Conservation (phyloP, 2,113 vertebrate genomes). For the Ia io region DNA sequence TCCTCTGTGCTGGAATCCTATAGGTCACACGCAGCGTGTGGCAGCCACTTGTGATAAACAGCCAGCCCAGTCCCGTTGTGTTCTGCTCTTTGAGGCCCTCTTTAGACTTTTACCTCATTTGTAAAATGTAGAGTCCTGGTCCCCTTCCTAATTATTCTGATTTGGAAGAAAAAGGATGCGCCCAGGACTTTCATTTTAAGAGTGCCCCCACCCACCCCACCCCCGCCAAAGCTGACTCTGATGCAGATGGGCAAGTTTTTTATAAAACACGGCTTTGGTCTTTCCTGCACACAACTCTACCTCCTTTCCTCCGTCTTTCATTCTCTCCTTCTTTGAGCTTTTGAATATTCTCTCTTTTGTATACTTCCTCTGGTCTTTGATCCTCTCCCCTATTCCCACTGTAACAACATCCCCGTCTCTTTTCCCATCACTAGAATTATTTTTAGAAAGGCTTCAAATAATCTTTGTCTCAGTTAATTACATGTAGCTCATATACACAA, state of each 20-base stretch:
- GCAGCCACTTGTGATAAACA: not conserved
- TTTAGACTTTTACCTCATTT: not conserved
- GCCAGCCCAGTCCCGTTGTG: too few relatives aligned
- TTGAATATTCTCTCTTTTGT: not conserved
- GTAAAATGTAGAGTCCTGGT: not conserved
- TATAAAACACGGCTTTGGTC: not conserved
- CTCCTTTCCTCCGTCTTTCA: not conserved
- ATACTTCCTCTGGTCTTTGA: not conserved
- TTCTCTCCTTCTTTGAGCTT: not conserved
- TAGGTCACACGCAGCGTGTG: rapidly evolving
- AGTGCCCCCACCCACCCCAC: rapidly evolving
- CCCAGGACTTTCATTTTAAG: not conserved
- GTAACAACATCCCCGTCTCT: not conserved
- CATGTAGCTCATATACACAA: not conserved
- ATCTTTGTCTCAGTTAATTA: slow-evolving; percentile 18
- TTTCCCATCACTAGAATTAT: not conserved
- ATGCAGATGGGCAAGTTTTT: not conserved
- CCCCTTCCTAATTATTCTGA: not conserved
- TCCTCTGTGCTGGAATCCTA: not conserved
- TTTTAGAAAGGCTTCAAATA: not conserved
- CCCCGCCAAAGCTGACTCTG: not conserved
- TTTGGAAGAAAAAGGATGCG: not conserved
- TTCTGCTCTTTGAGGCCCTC: not conserved
- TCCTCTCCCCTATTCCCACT: not conserved
- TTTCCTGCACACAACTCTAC: not conserved